phyloP scores from a whole-genome alignment of 2,797 vertebrate genomes.

The Xenopus petersii region DNA sequence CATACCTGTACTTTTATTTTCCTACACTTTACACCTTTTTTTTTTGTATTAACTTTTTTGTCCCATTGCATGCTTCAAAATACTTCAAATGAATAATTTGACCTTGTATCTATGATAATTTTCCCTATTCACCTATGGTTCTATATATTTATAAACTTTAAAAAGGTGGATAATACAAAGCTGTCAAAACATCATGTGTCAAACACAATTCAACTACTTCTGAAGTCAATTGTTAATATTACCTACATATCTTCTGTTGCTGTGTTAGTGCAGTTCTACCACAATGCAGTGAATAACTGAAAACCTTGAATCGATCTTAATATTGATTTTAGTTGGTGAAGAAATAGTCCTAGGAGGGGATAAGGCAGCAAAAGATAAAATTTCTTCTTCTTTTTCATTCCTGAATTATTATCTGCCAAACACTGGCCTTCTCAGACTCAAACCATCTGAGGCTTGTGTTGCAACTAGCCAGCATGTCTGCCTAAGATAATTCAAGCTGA shows the following conservation, averaged over 20 bases:
- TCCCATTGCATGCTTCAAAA: too few species aligned
- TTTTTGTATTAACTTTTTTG: too few species aligned
- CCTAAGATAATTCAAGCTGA: conserved; percentile 71
- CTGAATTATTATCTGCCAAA: conserved; percentile 62
- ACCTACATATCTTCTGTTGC: conserved; percentile 7
- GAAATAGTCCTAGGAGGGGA: conserved; percentile 66
- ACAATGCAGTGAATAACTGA: conserved; percentile 68
- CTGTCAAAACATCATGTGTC: too few species aligned
- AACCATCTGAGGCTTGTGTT: conserved; percentile 63
- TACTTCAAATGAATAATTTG: too few species aligned
- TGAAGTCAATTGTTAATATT: too few species aligned
- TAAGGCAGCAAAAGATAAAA: conserved; percentile 72
- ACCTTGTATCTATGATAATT: too few species aligned
- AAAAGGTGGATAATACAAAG: too few species aligned
- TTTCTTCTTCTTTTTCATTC: conserved; percentile 63
- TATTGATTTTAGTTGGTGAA: conserved; percentile 70
- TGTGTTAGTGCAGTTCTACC: conserved; percentile 61
- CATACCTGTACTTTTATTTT: too few species aligned
- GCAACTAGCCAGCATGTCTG: conserved; percentile 75
- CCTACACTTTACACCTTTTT: too few species aligned
- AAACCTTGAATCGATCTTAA: conserved; percentile 74
- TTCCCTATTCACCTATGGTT: too few species aligned
- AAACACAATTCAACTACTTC: too few species aligned
- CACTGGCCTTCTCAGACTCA: conserved; percentile 60
- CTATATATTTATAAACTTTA: too few species aligned